These are phyloP conservation scores for Autographa gamma DNA, from an alignment of 2,888 invertebrate genomes.

Conservation along the genomic window DNA sequence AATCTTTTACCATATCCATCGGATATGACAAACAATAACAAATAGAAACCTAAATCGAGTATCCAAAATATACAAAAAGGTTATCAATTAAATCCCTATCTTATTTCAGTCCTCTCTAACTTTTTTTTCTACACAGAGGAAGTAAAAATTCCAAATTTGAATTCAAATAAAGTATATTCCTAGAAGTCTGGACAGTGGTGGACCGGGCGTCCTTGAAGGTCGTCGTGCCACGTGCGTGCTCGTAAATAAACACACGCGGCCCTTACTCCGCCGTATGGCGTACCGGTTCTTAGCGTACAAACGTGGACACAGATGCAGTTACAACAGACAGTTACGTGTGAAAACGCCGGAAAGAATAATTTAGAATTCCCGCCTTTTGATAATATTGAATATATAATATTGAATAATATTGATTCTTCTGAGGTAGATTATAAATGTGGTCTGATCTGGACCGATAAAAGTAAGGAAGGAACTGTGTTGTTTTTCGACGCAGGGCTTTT, in stretches of 20 bases:
- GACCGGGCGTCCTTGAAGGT: slow-evolving; percentile 71
- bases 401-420: too few relatives aligned
- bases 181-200: slow-evolving; percentile 44
- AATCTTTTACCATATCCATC: neutral
- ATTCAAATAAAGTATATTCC: slow-evolving; percentile 40
- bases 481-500: too few relatives aligned
- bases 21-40: neutral
- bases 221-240: slow-evolving; percentile 69
- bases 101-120: neutral
- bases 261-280: slow-evolving; percentile 29
- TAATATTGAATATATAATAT: too few relatives aligned
- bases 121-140: neutral
- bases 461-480: too few relatives aligned
- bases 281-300: slow-evolving; percentile 29
- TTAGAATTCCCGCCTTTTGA: neutral
- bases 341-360: neutral
- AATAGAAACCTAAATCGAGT: neutral
- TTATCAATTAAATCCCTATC: neutral
- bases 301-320: slow-evolving; percentile 3
- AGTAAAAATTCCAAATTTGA: slow-evolving; percentile 23
- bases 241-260: slow-evolving; percentile 64
- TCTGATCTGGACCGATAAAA: too few relatives aligned
- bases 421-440: too few relatives aligned
- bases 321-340: slow-evolving; percentile 7
- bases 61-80: neutral